Evolutionary conservation across 2,113 vertebrate species (phyloP).

Genomic region (Chionomys nivalis): DNA sequence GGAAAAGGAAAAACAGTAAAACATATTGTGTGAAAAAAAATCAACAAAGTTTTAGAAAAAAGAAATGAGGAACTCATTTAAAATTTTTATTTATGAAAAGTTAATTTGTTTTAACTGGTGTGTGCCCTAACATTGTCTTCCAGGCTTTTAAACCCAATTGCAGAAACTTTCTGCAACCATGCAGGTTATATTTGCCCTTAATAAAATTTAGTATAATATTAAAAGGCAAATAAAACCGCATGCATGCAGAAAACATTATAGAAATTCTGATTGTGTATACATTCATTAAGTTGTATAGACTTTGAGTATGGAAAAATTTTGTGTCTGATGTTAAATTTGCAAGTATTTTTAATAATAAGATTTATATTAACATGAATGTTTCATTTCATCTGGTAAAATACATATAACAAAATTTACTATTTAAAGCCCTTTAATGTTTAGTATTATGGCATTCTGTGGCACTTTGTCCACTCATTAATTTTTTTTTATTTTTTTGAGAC

Average conservation of each 20-base stretch:
- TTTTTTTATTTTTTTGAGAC: not conserved
- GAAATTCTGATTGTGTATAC: not conserved
- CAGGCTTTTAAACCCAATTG: conserved; percentile 89
- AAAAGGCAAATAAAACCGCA: not conserved
- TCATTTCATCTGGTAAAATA: conserved; percentile 21
- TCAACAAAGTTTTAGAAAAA: not conserved
- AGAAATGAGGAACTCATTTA: not conserved
- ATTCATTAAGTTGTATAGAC: not conserved
- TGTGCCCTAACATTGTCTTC: not conserved
- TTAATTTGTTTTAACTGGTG: not conserved
- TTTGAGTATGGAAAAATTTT: not conserved
- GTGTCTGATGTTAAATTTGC: not conserved
- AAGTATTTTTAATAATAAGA: not conserved
- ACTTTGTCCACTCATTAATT: not conserved
- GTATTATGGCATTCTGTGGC: not conserved
- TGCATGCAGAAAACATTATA: not conserved
- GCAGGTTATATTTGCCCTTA: conserved; percentile 80
- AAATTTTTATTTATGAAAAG: not conserved
- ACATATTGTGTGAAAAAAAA: not conserved
- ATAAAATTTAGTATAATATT: conserved; percentile 89
- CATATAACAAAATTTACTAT: not conserved
- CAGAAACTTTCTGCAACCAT: conserved; percentile 72
- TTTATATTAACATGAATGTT: conserved; percentile 81
- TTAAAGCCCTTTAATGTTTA: conserved; percentile 31
- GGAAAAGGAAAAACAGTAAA: not conserved